Evolutionary conservation across 2,797 vertebrate species (phyloP).

Genomic region (Ambastaia sidthimunki): DNA sequence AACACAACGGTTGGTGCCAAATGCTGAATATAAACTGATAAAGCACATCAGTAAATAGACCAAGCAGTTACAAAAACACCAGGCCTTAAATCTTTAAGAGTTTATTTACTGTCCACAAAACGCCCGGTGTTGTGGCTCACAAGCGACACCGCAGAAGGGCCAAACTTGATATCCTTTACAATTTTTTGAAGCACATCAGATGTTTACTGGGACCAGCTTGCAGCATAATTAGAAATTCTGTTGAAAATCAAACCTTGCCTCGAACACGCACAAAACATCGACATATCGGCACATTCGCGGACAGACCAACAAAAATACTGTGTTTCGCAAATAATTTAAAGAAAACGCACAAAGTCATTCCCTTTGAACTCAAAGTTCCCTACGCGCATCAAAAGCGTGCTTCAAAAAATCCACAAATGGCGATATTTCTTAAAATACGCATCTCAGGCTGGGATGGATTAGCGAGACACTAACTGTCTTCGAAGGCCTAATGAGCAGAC

Average conservation of each 20-base stretch:
- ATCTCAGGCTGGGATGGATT: constrained; percentile 41
- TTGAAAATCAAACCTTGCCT: constrained; percentile 75
- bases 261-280: constrained; percentile 69
- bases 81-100: constrained; percentile 66
- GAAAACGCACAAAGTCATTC: background rate
- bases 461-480: constrained; percentile 38
- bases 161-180: constrained; percentile 21
- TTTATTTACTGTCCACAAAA: constrained; percentile 74
- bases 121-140: constrained; percentile 62
- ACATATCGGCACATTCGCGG: constrained; percentile 70
- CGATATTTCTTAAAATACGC: constrained; percentile 22
- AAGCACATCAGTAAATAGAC: constrained; percentile 48
- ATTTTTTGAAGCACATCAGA: constrained; percentile 67
- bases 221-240: constrained; percentile 75
- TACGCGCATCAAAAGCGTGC: background rate
- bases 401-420: constrained; percentile 2
- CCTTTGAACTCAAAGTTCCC: background rate
- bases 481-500: constrained; percentile 63
- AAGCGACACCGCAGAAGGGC: background rate
- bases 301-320: constrained; percentile 52
- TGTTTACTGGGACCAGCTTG: constrained; percentile 74
- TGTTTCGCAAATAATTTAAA: too few species aligned
- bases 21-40: constrained; percentile 22
- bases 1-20: constrained; percentile 47
- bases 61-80: constrained; percentile 14